These are phyloP conservation scores for Drosophila suzukii DNA, from an alignment of 1,140 invertebrate genomes.

Conservation along the genomic window DNA sequence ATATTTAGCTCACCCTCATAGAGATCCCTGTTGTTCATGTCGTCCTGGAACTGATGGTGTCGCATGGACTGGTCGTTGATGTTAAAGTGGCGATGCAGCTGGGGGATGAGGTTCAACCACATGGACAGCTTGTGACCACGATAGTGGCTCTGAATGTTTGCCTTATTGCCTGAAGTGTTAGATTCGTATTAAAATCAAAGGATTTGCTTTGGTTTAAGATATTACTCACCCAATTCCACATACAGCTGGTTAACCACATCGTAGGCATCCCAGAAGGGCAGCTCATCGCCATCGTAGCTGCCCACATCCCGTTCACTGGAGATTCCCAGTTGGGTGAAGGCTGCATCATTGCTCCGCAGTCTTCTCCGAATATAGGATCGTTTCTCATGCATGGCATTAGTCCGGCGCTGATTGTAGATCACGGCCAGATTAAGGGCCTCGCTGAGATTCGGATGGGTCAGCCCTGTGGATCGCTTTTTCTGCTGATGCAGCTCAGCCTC, in stretches of 20 bases:
- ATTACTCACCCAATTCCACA: constrained; percentile 89
- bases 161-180: constrained; percentile 86
- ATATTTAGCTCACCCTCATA: constrained; percentile 60
- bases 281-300: constrained; percentile 74
- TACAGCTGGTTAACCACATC: constrained; percentile 95
- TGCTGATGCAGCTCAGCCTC: constrained; percentile 31
- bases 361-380: constrained; percentile 64
- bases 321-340: constrained; percentile 38
- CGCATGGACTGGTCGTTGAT: constrained; percentile 90
- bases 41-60: constrained; percentile 91
- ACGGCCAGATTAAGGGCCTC: constrained; percentile 72
- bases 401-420: constrained; percentile 77
- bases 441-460: constrained; percentile 17
- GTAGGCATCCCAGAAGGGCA: constrained; percentile 94
- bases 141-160: constrained; percentile 92
- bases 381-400: constrained; percentile 75
- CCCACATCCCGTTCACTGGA: constrained; percentile 47
- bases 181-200: background rate
- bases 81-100: constrained; percentile 91
- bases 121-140: constrained; percentile 96
- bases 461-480: constrained; percentile 48
- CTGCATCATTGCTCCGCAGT: constrained; percentile 67
- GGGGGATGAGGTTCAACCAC: constrained; percentile 95
- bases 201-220: no score
- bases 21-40: constrained; percentile 84